These are phyloP conservation scores for Tautogolabrus adspersus DNA, from an alignment of 2,113 vertebrate species.

Conservation along the genomic window DNA sequence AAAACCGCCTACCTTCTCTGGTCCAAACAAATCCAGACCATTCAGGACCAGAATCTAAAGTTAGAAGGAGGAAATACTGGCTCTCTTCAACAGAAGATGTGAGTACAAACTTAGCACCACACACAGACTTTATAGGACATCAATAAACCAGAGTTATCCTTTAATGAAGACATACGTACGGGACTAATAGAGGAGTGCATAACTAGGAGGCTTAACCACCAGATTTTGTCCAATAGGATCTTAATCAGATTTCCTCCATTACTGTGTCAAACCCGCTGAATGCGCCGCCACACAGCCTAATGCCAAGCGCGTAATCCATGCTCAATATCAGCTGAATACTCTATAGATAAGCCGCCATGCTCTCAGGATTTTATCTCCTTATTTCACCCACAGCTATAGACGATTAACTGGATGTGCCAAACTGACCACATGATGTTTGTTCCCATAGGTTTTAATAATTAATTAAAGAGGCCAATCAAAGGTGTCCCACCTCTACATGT, in stretches of 20 bases:
- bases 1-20: too few species aligned
- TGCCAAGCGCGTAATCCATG: conserved; percentile 20
- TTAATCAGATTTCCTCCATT: conserved; percentile 19
- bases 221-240: conserved; percentile 6
- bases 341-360: conserved; percentile 5
- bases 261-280: conserved; percentile 28
- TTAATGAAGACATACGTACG: neutral
- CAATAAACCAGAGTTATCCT: neutral
- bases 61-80: too few species aligned
- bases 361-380: conserved; percentile 3
- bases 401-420: too few species aligned
- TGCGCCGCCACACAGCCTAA: neutral
- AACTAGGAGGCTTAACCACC: conserved; percentile 1
- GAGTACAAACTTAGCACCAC: neutral
- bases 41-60: too few species aligned
- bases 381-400: neutral
- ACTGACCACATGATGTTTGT: too few species aligned
- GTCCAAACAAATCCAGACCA: too few species aligned
- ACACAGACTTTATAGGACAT: neutral
- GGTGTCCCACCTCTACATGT: too few species aligned
- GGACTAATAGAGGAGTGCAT: neutral
- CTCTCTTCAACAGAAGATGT: too few species aligned
- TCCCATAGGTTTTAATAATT: neutral
- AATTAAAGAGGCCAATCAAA: too few species aligned
- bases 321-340: conserved; percentile 24